Evolutionary conservation across 2,113 vertebrate species (phyloP).

Genomic region (Cairina moschata): DNA sequence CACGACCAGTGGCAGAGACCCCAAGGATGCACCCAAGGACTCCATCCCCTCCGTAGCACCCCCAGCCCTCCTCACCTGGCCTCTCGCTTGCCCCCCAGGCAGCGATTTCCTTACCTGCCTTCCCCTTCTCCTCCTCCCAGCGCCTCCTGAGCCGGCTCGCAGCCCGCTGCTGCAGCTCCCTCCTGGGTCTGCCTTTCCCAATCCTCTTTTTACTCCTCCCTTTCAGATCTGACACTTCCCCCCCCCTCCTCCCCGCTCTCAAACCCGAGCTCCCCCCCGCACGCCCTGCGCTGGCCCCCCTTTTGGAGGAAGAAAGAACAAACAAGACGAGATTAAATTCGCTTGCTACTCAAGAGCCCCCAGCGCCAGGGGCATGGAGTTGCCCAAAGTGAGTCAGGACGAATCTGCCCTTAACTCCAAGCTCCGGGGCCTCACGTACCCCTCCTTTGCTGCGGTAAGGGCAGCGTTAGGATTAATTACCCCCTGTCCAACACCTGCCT

Average conservation of each 20-base stretch:
- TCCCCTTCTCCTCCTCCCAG: not conserved
- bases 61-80: not conserved
- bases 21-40: not conserved
- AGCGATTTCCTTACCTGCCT: conserved; percentile 14
- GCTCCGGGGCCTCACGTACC: not conserved
- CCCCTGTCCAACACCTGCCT: not conserved
- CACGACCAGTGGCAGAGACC: not conserved
- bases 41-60: not conserved
- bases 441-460: not conserved
- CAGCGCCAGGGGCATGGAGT: not conserved
- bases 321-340: conserved; percentile 67
- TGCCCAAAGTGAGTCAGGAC: conserved; percentile 16
- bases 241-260: not conserved
- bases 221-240: conserved; percentile 52
- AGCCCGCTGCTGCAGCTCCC: not conserved
- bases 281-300: conserved; percentile 8
- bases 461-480: not conserved
- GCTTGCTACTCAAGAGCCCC: conserved; percentile 55
- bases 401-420: not conserved
- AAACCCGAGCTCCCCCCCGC: not conserved
- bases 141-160: not conserved
- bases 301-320: conserved; percentile 47
- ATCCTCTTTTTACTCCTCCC: conserved; percentile 57
- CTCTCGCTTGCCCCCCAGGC: not conserved
- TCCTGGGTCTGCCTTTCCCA: not conserved